Conservation (phyloP, 1,140 invertebrate genomes). For the Drosophila subpulchrella region DNA sequence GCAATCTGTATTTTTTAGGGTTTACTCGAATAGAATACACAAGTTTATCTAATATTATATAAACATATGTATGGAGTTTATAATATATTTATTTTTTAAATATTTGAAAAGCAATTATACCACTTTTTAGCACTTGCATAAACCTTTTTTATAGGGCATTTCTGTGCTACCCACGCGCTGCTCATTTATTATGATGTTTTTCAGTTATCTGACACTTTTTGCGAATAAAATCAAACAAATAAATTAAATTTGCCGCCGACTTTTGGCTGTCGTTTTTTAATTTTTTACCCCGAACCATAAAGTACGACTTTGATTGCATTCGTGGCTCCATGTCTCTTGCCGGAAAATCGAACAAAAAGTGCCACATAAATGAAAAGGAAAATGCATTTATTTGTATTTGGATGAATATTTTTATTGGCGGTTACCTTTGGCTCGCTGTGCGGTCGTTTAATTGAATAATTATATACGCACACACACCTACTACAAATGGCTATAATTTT, state of each 20-base stretch:
- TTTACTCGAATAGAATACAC: too few relatives aligned
- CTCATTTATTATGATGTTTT: conserved; percentile 46
- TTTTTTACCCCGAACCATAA: conserved; percentile 37
- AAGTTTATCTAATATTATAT: neutral
- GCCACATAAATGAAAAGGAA: conserved; percentile 36
- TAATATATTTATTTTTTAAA: neutral
- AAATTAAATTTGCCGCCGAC: conserved; percentile 65
- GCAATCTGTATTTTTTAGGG: neutral
- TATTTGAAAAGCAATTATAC: neutral
- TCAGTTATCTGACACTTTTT: conserved; percentile 38
- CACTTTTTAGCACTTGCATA: neutral
- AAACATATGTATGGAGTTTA: too few relatives aligned
- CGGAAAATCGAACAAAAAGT: conserved; percentile 40
- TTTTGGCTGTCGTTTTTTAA: conserved; percentile 36
- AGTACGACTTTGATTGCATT: conserved; percentile 48
- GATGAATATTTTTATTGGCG: conserved; percentile 75
- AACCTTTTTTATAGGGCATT: neutral
- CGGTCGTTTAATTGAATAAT: conserved; percentile 81
- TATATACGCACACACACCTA: conserved; percentile 34
- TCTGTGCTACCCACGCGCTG: neutral
- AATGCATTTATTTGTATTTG: conserved; percentile 46
- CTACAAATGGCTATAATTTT: conserved; percentile 38
- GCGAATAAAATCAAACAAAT: conserved; percentile 65
- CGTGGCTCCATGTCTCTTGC: conserved; percentile 31
- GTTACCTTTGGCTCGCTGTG: conserved; percentile 67